phyloP scores from a whole-genome alignment of 2,888 invertebrate genomes.

The Tolmerus cingulatus region DNA sequence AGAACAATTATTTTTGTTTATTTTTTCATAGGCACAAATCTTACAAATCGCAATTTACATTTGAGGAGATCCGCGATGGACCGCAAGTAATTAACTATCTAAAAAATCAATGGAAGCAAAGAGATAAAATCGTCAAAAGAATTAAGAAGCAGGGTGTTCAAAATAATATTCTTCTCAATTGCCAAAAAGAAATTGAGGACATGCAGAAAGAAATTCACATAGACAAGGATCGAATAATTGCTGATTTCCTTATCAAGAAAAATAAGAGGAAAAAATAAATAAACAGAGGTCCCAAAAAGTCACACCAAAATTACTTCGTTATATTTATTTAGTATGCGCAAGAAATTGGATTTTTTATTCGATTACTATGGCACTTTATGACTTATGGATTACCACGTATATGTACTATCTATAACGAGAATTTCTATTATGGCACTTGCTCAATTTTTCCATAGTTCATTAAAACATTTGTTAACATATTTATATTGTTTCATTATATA shows the following conservation, averaged over 20 bases:
- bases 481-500: no score
- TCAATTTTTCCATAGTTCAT: no score
- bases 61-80: slow-evolving; percentile 7
- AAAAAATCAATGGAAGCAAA: slow-evolving; percentile 41
- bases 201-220: neutral
- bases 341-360: neutral
- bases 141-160: slow-evolving; percentile 20
- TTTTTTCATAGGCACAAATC: slow-evolving; percentile 16
- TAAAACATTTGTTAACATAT: no score
- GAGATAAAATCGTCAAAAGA: slow-evolving; percentile 36
- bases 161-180: slow-evolving; percentile 41
- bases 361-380: neutral
- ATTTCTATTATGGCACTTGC: no score
- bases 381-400: neutral
- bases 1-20: neutral
- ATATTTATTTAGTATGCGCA: neutral
- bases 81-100: slow-evolving; percentile 3
- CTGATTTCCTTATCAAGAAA: slow-evolving; percentile 37
- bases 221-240: slow-evolving; percentile 25
- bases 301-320: neutral
- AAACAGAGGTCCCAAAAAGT: neutral
- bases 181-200: slow-evolving; percentile 39
- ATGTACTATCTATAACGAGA: no score
- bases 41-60: slow-evolving; percentile 19
- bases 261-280: neutral